These are phyloP conservation scores for human (Homo sapiens) DNA, from an alignment of 2,113 vertebrate species.

Conservation along the genomic window DNA sequence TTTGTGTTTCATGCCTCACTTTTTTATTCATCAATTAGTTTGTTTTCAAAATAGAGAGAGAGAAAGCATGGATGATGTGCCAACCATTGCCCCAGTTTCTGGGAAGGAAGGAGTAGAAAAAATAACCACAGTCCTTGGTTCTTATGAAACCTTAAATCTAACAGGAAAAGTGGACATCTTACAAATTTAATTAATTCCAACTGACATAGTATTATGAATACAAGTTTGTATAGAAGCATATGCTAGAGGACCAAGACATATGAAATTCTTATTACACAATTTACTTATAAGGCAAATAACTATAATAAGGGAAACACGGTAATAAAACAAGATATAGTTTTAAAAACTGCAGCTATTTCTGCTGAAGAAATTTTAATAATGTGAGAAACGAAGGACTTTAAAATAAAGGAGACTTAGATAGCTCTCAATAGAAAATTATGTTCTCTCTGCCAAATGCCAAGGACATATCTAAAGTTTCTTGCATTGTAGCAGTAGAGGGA, in stretches of 20 bases:
- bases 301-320: background rate
- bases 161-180: background rate
- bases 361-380: background rate
- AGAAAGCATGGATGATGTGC: background rate
- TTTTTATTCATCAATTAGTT: background rate
- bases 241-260: background rate
- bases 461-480: background rate
- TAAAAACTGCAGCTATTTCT: background rate
- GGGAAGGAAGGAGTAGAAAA: background rate
- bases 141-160: background rate
- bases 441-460: slow-evolving; percentile 29
- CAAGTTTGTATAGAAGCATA: background rate
- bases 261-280: background rate
- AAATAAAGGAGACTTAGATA: slow-evolving; percentile 29
- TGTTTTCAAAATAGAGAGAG: background rate
- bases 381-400: background rate
- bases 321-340: background rate
- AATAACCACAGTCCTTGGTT: background rate
- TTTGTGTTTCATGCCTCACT: background rate
- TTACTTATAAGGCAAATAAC: background rate
- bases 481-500: background rate
- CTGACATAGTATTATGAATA: background rate
- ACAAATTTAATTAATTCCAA: slow-evolving; percentile 12
- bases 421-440: slow-evolving; percentile 11
- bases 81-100: background rate